Evolutionary conservation across 1,140 invertebrate species (phyloP), one percentile per base, ranked within the genome.

Genomic region (Aporrectodea caliginosa): DNA sequence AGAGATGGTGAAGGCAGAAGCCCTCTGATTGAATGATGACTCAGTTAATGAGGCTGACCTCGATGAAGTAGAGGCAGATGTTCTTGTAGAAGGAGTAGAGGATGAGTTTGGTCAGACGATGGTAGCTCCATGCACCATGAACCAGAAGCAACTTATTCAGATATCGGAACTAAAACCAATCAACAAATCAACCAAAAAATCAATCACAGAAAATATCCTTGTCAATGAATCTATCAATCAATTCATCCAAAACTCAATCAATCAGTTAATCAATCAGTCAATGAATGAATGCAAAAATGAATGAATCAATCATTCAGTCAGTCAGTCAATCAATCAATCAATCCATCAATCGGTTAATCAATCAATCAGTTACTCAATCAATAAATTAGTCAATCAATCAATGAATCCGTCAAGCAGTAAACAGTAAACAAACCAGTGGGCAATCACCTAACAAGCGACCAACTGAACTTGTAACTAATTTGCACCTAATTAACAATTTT

Each of bases 61-160:
- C 97, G 84, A 99, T 99, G 69, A 99, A 95, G 89, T 99, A 99
- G 0, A 99, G 90, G 88, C 97, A 98, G 85, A 99, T 98, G 89
- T 99, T 99, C 89, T 99, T 99, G 90, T 99, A 98, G 88, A 99
- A 99, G 82, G 95, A 98, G 90, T 99, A 99, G 29, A 99, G 91
- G 85, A 99, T 99, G 58, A 99, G 91, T 90, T 99, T 99, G 88
- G 94, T 96, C 90, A 98, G 94, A 82, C 98, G 91, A 77, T 93
- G 93, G 88, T 99, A 98, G 89, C 98, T 99, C 97, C 97, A 99
- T 30, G 97, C 94, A 73, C 98, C 98, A 87, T 99, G 98, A 35
- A 99, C 97, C 84, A 99, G 92, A 43, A 99, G 88, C 34, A 99
- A 90, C 81, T 86, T 87, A 72, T 87, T 84, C 32, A 90, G 84